A percentile compares a stretch with the other conserved stretches of the same genome.
phyloP scores from a whole-genome alignment of 2,113 vertebrate species.

The Danio rerio region GRCz12tu NC_133195.1:30400001-30400500 shows the following conservation, averaged over 20 bases:
- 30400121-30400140: background rate
- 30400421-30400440: too few relatives aligned
- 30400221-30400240: too few relatives aligned
- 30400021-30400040: conserved; percentile 86
- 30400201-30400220: too few relatives aligned
- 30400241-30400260: too few relatives aligned
- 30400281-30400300: too few relatives aligned
- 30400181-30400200: background rate
- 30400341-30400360: too few relatives aligned
- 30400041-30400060: conserved; percentile 86
- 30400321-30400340: too few relatives aligned
- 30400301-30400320: too few relatives aligned
- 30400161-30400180: background rate
- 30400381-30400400: too few relatives aligned
- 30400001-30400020: conserved; percentile 86
- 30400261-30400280: too few relatives aligned
- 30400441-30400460: background rate
- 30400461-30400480: background rate
- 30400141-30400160: background rate
- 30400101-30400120: background rate
- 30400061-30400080: conserved; percentile 85
- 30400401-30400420: too few relatives aligned
- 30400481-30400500: background rate
- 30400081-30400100: conserved; percentile 80
- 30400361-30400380: too few relatives aligned